Conservation (phyloP, 2,888 invertebrate species). For the Machimus atricapillus region DNA sequence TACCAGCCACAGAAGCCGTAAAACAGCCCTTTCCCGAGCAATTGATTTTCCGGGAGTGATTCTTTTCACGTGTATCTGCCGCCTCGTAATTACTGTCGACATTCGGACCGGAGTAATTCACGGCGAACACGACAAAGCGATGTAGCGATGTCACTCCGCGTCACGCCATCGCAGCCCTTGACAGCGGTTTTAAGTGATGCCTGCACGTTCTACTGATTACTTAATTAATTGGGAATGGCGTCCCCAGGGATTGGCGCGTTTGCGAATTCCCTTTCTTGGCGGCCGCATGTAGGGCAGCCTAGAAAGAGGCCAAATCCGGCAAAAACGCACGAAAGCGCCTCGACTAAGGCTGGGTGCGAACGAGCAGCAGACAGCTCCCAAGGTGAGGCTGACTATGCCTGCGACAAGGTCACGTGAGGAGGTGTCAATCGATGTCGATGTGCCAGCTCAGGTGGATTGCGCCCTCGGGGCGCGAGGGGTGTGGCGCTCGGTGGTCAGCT, state of each 20-base stretch:
- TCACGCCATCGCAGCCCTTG: constrained; percentile 30
- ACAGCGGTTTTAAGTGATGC: constrained; percentile 12
- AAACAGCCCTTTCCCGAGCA: neutral
- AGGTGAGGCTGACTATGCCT: neutral
- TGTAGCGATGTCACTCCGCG: constrained; percentile 3
- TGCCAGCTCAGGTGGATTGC: neutral
- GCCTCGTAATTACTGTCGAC: constrained; percentile 3
- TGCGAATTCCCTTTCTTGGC: neutral
- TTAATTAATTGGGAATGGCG: constrained; percentile 37
- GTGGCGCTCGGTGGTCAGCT: neutral
- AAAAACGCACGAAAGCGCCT: neutral
- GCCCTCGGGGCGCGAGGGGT: neutral
- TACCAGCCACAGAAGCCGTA: neutral
- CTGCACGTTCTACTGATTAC: constrained; percentile 19
- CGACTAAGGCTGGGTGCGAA: neutral
- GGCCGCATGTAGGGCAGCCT: neutral
- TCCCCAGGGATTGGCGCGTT: constrained; percentile 5
- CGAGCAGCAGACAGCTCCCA: neutral
- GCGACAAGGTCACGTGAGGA: constrained; percentile 12
- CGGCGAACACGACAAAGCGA: neutral
- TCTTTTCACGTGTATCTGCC: neutral
- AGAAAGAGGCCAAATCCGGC: neutral
- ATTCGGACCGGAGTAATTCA: neutral
- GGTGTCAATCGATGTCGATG: constrained; percentile 1
- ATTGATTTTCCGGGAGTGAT: neutral